A percentile compares a stretch with the other conserved stretches of the same genome.
Evolutionary conservation across 2,797 vertebrate genomes (phyloP).

Genomic region (Pteropus rufus): DNA sequence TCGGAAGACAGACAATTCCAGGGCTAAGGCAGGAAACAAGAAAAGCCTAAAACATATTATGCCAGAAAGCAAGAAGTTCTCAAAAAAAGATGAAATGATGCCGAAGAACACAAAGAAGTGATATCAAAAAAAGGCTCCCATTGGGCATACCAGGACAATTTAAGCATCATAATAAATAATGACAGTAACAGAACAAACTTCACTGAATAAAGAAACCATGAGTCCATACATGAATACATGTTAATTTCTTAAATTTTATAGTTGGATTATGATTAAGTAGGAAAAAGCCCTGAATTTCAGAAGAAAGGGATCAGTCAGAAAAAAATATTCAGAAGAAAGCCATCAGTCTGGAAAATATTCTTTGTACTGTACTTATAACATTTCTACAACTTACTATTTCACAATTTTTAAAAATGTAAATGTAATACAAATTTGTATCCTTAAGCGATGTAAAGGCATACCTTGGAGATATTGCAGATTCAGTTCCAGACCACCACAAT

Average conservation of each 20-base stretch:
- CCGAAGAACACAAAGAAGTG: background rate
- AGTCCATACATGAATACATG: background rate
- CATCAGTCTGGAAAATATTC: background rate
- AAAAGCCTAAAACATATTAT: background rate
- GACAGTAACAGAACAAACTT: background rate
- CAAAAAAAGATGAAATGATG: background rate
- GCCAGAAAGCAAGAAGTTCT: conserved; percentile 6
- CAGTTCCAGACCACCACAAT: background rate
- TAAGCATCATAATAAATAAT: background rate
- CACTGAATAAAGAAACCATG: background rate
- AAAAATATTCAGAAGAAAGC: background rate
- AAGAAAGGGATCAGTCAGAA: background rate
- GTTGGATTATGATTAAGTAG: background rate
- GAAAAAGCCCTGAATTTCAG: background rate
- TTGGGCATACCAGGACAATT: background rate
- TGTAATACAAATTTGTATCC: background rate
- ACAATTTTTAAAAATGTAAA: background rate
- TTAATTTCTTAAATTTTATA: background rate
- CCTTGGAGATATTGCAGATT: background rate
- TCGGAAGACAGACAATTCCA: background rate
- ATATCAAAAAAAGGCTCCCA: background rate
- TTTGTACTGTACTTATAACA: background rate
- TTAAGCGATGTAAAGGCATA: background rate
- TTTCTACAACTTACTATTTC: background rate
- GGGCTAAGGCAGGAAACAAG: background rate